phyloP scores from a whole-genome alignment of 2,888 invertebrate species.

The Schrankia costaestrigalis region DNA sequence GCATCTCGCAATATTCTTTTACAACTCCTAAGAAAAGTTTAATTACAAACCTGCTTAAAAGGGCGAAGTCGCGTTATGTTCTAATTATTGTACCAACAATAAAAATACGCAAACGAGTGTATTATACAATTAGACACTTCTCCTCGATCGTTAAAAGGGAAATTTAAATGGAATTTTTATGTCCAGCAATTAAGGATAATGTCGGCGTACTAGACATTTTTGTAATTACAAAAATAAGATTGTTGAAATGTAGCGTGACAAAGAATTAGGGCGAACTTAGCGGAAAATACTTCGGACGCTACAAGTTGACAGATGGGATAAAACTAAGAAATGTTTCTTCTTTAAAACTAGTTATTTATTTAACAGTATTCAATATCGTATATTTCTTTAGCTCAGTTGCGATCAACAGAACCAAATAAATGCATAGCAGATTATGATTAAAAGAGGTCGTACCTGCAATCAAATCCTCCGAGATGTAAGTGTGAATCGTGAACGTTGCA shows the following conservation, averaged over 20 bases:
- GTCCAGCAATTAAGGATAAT: slow-evolving; percentile 81
- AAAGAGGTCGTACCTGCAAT: too few species aligned
- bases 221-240: slow-evolving; percentile 82
- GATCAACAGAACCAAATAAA: too few species aligned
- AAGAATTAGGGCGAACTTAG: slow-evolving; percentile 74
- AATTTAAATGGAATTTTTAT: slow-evolving; percentile 82
- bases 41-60: slow-evolving; percentile 70
- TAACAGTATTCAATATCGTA: too few species aligned
- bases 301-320: slow-evolving; percentile 61
- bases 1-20: slow-evolving; percentile 67
- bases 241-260: slow-evolving; percentile 81
- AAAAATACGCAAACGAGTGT: slow-evolving; percentile 81
- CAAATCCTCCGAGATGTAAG: slow-evolving; percentile 2
- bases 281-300: slow-evolving; percentile 65
- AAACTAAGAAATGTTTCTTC: slow-evolving; percentile 55
- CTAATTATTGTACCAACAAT: slow-evolving; percentile 79
- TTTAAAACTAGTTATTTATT: too few species aligned
- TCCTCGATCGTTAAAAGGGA: slow-evolving; percentile 80
- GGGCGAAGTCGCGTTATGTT: slow-evolving; percentile 74
- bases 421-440: too few species aligned
- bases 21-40: slow-evolving; percentile 67
- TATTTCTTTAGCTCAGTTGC: too few species aligned
- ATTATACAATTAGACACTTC: slow-evolving; percentile 81
- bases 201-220: slow-evolving; percentile 80
- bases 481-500: slow-evolving; percentile 16